A percentile compares a stretch with the other conserved stretches of the same genome.
phyloP scores from a whole-genome alignment of 92 coral and sea anemone species.

The Heliopora coerulea region DNA sequence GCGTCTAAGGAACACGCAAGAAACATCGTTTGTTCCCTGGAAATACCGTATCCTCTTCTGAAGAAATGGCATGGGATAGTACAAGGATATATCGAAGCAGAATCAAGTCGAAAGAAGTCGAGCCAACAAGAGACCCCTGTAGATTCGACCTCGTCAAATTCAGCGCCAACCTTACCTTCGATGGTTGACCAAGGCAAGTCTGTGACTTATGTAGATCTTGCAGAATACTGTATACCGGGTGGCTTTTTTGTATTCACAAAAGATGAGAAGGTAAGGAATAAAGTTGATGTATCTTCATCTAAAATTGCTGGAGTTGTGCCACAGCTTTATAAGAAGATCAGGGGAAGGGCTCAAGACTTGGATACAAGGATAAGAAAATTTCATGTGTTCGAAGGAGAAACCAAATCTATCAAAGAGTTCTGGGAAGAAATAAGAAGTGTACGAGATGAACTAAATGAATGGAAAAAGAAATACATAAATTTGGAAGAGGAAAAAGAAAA shows the following conservation, averaged over 20 bases:
- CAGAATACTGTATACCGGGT: conserved; percentile 27
- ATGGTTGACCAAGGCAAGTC: conserved; percentile 11
- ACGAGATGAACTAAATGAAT: conserved; percentile 39
- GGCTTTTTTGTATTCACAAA: conserved; percentile 20
- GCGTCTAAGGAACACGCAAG: conserved; percentile 28
- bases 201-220: conserved; percentile 10
- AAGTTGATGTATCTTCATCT: conserved; percentile 3
- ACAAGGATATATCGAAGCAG: not conserved
- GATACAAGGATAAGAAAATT: conserved; percentile 32
- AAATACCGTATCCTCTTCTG: conserved; percentile 36
- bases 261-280: not conserved
- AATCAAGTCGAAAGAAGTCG: not conserved
- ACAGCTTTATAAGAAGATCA: conserved; percentile 39
- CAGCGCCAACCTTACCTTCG: not conserved
- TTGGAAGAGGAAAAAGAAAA: conserved; percentile 45
- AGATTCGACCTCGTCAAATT: conserved; percentile 2
- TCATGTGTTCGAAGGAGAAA: conserved; percentile 49
- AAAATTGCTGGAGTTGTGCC: conserved; percentile 32
- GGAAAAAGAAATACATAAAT: conserved; percentile 30
- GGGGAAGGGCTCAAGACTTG: conserved; percentile 49
- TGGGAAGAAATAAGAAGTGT: conserved; percentile 26
- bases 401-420: conserved; percentile 28
- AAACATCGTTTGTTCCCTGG: conserved; percentile 40
- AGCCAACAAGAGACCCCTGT: not conserved
- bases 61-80: conserved; percentile 35